Evolutionary conservation across 2,888 invertebrate genomes (phyloP).

Genomic region (Bembecia ichneumoniformis): DNA sequence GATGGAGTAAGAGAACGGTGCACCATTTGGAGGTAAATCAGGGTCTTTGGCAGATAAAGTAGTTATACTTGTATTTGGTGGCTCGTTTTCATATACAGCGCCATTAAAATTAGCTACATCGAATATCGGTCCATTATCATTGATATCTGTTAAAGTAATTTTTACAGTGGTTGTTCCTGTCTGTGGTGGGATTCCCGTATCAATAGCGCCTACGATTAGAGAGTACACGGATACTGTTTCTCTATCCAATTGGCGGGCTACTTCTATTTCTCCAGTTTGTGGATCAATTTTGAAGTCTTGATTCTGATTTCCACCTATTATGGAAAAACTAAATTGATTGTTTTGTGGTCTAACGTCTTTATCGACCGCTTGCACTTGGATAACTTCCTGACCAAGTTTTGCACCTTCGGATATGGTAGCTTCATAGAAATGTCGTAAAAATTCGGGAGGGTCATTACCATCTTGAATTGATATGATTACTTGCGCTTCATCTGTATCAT

Average conservation of each 20-base stretch:
- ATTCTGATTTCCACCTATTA: conserved; percentile 85
- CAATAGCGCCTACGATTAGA: conserved; percentile 87
- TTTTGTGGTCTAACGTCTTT: conserved; percentile 93
- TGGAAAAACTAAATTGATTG: conserved; percentile 92
- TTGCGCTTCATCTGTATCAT: conserved; percentile 95
- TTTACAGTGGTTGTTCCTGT: conserved; percentile 91
- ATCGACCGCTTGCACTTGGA: conserved; percentile 88
- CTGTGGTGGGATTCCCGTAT: conserved; percentile 90
- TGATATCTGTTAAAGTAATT: conserved; percentile 87
- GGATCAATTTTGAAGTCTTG: conserved; percentile 92
- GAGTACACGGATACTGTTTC: conserved; percentile 83
- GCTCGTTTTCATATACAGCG: conserved; percentile 89
- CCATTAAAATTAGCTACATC: conserved; percentile 80
- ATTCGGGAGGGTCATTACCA: conserved; percentile 96
- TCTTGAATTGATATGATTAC: conserved; percentile 95
- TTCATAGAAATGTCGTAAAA: conserved; percentile 83
- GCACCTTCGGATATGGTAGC: conserved; percentile 87
- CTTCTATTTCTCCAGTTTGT: conserved; percentile 86
- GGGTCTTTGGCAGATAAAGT: conserved; percentile 90
- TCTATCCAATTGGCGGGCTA: conserved; percentile 82
- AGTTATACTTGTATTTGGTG: conserved; percentile 85
- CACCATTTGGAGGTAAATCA: conserved; percentile 91
- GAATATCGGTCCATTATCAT: conserved; percentile 93
- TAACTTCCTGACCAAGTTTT: conserved; percentile 78
- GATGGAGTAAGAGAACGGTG: conserved; percentile 87